Evolutionary conservation across 2,797 vertebrate genomes (phyloP), one percentile per base, ranked within the genome.

Genomic region (Aphelocoma californica): DNA sequence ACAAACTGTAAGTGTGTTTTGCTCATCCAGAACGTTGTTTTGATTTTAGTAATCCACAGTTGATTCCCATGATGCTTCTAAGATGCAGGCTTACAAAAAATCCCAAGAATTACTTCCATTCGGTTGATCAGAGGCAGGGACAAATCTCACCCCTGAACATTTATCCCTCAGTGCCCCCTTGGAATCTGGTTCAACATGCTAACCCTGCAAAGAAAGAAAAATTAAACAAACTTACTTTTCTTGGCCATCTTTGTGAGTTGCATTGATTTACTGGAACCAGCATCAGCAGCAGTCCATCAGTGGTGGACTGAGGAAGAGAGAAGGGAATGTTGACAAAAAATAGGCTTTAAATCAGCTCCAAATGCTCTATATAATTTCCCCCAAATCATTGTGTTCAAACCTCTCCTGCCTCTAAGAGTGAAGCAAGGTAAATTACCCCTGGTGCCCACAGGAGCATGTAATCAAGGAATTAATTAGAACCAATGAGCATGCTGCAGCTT

Each of bases 391-490:
- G 32, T 53, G 34, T 75, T 88, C 7, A 15, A 77, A 74, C 34
- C 14, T 79, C 42, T 75, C 14, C 62, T 82, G 38, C 42, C 51
- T 90, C 71, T 51, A 86, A 44, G 50, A 65, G 34, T 32, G 32
- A 66, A 81, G 29, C 38, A 65, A 75, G 36, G 34, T 44, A 79
- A 54, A 93, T 69, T 58, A 58, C 38, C 28, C 29, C 34, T 11
- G 5, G 12, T 67, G 57, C 32, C 26, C 38, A 77, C 28, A 72
- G 72, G 31, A 90, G 34, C 80, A 54, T 29, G 47, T 71, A 93
- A 72, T 84, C 19, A 58, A 88, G 51, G 66, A 92, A 78, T 66
- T 94, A 92, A 92, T 75, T 71, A 86, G 70, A 95, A 79, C 38
- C 29, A 36, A 26, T n/a, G 70, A 88, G 21, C 78, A 40, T 50